Evolutionary conservation across 2,888 invertebrate species (phyloP).

Genomic region (Synergus itoensis): DNA sequence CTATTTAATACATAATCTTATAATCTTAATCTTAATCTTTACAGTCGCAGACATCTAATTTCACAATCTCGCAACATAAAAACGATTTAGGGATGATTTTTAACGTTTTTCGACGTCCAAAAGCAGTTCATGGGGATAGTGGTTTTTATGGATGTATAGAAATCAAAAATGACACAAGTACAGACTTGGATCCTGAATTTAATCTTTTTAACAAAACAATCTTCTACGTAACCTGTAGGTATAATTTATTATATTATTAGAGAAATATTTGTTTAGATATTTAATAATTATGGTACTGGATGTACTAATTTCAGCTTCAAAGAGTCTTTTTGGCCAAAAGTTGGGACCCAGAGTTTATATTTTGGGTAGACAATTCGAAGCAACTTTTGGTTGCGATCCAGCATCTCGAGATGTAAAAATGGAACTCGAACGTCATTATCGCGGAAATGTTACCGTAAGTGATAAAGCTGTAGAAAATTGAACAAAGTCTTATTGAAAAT

Average conservation of each 20-base stretch:
- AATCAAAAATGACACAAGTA: not conserved
- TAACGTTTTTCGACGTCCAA: not conserved
- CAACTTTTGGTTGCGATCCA: conserved; percentile 8
- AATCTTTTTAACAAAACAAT: conserved; percentile 1
- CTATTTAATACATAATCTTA: not conserved
- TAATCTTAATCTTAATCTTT: not conserved
- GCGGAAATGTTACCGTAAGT: not conserved
- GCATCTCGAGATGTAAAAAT: not conserved
- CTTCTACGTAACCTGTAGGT: conserved; percentile 5
- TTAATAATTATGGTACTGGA: no score
- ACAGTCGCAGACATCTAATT: not conserved
- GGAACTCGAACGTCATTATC: not conserved
- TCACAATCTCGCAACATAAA: not conserved
- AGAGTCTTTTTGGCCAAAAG: not conserved
- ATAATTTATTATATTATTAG: not conserved
- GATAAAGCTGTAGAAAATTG: not conserved
- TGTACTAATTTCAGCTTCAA: not conserved
- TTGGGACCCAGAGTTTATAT: not conserved
- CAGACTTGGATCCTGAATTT: conserved; percentile 3
- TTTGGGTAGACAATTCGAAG: not conserved
- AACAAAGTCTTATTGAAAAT: not conserved
- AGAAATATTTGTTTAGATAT: not conserved
- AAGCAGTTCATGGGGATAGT: not conserved
- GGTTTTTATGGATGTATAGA: not conserved
- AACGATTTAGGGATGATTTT: not conserved